Conservation (phyloP, 2,113 vertebrate genomes). For the Cochlearius cochlearius region DNA sequence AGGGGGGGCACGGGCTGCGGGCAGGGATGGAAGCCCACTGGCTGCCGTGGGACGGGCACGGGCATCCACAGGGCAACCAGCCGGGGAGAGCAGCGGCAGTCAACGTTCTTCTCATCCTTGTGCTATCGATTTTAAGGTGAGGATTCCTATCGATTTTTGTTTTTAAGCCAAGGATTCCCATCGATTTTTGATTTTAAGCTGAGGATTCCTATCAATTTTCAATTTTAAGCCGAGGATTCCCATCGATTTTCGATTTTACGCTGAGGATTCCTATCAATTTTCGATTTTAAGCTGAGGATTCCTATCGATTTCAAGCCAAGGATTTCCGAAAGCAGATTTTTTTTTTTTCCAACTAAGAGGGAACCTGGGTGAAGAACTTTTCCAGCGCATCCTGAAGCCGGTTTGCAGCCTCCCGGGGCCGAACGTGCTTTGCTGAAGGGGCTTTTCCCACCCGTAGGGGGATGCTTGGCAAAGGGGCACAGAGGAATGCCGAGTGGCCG, state of each 20-base stretch:
- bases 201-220: background rate
- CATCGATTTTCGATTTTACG: background rate
- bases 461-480: background rate
- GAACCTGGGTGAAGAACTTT: background rate
- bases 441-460: background rate
- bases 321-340: background rate
- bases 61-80: background rate
- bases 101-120: background rate
- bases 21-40: too few species aligned
- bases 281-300: background rate
- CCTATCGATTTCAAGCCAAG: background rate
- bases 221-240: background rate
- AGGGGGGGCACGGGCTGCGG: background rate
- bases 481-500: background rate
- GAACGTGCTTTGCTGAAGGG: accelerated
- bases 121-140: background rate
- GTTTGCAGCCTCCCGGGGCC: background rate
- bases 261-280: accelerated
- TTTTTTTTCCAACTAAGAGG: background rate
- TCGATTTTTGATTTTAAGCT: background rate
- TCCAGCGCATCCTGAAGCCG: accelerated
- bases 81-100: accelerated
- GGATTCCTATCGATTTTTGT: background rate
- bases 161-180: background rate
- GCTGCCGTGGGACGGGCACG: background rate